Conservation (phyloP, 2,113 vertebrate genomes). For the Plectropomus leopardus region DNA sequence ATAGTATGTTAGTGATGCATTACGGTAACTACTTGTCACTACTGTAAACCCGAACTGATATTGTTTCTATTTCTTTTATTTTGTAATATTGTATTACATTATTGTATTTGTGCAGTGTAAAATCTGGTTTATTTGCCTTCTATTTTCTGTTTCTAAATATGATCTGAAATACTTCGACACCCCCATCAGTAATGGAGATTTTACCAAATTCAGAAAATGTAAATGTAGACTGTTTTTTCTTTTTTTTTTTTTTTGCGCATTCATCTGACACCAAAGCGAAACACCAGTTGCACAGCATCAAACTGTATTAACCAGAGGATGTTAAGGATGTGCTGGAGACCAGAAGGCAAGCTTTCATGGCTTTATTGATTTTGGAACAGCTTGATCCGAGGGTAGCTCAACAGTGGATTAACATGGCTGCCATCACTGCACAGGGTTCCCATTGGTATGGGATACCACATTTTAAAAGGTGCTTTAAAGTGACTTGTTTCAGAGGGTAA, state of each 20-base stretch:
- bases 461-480: constrained; percentile 51
- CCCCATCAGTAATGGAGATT: constrained; percentile 6
- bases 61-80: too few species aligned
- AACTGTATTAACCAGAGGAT: constrained; percentile 49
- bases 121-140: neutral
- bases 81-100: neutral
- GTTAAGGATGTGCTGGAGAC: constrained; percentile 60
- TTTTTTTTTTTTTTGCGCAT: neutral
- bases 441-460: constrained; percentile 49
- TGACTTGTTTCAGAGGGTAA: constrained; percentile 33
- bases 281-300: constrained; percentile 24
- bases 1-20: too few species aligned
- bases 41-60: too few species aligned
- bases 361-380: constrained; percentile 78
- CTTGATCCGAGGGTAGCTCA: constrained; percentile 76
- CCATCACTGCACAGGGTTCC: constrained; percentile 52
- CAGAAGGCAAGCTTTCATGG: constrained; percentile 66
- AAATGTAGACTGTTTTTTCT: neutral
- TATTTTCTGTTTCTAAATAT: neutral
- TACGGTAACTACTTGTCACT: too few species aligned
- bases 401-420: constrained; percentile 80
- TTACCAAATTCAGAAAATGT: constrained; percentile 24
- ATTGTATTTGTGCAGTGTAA: neutral
- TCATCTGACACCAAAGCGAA: constrained; percentile 19
- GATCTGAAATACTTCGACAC: neutral